Evolutionary conservation across 2,888 invertebrate genomes (phyloP).

Genomic region (Microctonus brassicae): DNA sequence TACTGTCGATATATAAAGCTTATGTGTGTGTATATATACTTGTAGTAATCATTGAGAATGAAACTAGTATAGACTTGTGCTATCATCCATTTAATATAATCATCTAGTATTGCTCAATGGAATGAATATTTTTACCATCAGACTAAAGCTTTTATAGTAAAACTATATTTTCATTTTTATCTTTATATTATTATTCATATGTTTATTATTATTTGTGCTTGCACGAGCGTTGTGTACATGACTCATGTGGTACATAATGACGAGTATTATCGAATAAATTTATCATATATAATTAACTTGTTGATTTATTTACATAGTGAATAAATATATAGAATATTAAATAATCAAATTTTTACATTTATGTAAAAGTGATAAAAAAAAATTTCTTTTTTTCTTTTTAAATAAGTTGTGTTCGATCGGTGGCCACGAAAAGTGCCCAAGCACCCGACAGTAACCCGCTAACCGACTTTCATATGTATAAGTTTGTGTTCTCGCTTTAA

Average conservation of each 20-base stretch:
- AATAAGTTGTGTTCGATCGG: constrained; percentile 6
- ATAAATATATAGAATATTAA: no score
- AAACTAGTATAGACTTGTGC: not conserved
- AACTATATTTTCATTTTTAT: not conserved
- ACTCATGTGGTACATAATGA: not conserved
- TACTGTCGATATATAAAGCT: not conserved
- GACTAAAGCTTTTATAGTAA: no score
- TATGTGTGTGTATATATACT: not conserved
- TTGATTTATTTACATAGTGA: not conserved
- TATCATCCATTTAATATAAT: not conserved
- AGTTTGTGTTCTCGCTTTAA: constrained; percentile 12
- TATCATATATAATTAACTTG: not conserved
- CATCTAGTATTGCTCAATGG: not conserved
- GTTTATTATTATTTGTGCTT: no score
- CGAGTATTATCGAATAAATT: not conserved
- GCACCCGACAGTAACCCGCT: constrained; percentile 31
- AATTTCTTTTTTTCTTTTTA: not conserved
- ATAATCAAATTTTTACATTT: no score
- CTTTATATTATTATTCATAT: not conserved
- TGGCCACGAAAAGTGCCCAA: constrained; percentile 16
- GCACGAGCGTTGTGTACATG: not conserved
- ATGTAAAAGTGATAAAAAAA: no score
- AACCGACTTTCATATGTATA: constrained; percentile 37
- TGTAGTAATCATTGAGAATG: not conserved
- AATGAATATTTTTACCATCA: not conserved